These are phyloP conservation scores for Antedon mediterranea DNA, from an alignment of 53 echinoderm and acorn worm species.

Conservation along the genomic window DNA sequence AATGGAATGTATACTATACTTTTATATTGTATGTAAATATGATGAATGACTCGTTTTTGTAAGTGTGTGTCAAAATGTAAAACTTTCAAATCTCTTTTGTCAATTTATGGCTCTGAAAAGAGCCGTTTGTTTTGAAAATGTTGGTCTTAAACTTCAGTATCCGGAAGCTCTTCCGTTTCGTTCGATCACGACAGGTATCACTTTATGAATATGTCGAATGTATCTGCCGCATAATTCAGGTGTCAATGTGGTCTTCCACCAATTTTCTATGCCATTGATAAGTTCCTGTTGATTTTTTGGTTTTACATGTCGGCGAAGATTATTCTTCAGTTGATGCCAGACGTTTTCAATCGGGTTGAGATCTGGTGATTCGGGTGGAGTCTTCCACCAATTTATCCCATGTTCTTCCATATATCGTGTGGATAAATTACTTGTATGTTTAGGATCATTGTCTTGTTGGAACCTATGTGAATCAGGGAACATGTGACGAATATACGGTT, in stretches of 20 bases:
- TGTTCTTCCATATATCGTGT: constrained; percentile 10
- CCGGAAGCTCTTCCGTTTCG: no score
- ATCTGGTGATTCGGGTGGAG: constrained; percentile 40
- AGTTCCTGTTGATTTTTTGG: not conserved
- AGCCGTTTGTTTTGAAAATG: not conserved
- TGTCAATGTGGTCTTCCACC: not conserved
- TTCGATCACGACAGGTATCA: not conserved
- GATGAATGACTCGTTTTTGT: no score
- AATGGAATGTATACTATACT: no score
- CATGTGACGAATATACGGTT: constrained; percentile 7
- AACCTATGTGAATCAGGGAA: constrained; percentile 36
- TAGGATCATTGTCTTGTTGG: constrained; percentile 55
- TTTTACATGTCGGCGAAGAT: constrained; percentile 1
- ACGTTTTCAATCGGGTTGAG: constrained; percentile 48
- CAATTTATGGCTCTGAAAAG: not conserved
- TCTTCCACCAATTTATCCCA: constrained; percentile 34
- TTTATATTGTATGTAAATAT: no score
- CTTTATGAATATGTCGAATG: not conserved
- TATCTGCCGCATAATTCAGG: not conserved
- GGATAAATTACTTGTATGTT: constrained; percentile 26
- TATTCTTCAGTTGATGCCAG: constrained; percentile 31
- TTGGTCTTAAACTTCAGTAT: not conserved
- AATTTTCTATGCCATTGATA: not conserved
- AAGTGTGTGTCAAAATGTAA: no score
- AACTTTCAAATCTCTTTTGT: not conserved